A percentile compares a stretch with the other conserved stretches of the same genome.
phyloP scores from a whole-genome alignment of 2,888 invertebrate genomes.

The Apamea monoglypha region DNA sequence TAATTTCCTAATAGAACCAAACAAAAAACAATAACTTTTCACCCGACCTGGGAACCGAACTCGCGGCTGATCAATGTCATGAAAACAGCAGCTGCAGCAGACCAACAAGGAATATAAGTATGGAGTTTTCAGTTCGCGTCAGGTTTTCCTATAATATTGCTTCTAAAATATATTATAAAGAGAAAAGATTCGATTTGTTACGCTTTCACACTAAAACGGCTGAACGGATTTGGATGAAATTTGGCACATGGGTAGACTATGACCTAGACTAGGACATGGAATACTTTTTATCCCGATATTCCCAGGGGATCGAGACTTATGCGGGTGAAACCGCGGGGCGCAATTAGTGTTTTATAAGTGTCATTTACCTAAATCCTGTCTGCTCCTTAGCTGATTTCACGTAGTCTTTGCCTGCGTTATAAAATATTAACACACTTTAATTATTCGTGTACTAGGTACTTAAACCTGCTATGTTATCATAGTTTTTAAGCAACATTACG shows the following conservation, averaged over 20 bases:
- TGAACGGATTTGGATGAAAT: too few species aligned
- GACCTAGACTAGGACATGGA: too few species aligned
- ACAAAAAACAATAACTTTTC: neutral
- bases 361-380: neutral
- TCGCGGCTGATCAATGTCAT: neutral
- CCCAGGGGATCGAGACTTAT: too few species aligned
- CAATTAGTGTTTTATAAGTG: neutral
- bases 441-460: too few species aligned
- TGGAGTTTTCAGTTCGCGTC: neutral
- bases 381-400: neutral
- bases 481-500: slow-evolving; percentile 1
- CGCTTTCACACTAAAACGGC: too few species aligned
- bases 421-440: neutral
- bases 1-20: neutral
- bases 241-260: too few species aligned
- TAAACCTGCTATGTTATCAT: neutral
- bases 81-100: neutral
- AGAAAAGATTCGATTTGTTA: too few species aligned
- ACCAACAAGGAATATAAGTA: neutral
- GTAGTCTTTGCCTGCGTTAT: neutral
- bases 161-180: too few species aligned
- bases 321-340: too few species aligned
- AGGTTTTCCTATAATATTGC: neutral
- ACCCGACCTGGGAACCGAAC: neutral
- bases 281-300: too few species aligned